phyloP scores from a whole-genome alignment of 2,113 vertebrate genomes.

The Coturnix japonica region DNA sequence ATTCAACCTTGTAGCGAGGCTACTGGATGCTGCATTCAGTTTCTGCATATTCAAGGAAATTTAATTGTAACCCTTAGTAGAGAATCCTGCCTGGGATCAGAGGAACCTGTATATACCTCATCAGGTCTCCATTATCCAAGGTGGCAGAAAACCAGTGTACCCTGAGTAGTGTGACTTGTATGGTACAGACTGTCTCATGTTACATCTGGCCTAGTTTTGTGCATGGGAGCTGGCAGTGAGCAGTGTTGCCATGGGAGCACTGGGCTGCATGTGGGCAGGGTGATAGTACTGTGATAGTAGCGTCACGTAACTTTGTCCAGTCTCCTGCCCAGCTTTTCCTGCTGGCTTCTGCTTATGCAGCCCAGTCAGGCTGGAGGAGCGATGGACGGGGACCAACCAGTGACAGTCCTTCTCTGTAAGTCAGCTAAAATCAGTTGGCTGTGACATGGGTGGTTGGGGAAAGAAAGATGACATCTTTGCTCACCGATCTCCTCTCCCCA shows the following conservation, averaged over 20 bases:
- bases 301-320: background rate
- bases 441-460: background rate
- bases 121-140: background rate
- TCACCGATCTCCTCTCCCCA: background rate
- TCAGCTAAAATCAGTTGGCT: background rate
- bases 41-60: background rate
- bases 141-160: background rate
- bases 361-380: background rate
- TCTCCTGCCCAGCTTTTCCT: background rate
- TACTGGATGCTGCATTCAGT: background rate
- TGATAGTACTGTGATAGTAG: background rate
- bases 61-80: background rate
- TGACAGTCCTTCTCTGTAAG: background rate
- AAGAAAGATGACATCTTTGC: background rate
- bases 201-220: background rate
- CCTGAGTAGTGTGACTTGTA: background rate
- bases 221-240: background rate
- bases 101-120: background rate
- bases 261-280: background rate
- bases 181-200: background rate
- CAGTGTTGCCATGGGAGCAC: background rate
- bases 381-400: background rate
- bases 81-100: background rate
- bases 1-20: background rate
- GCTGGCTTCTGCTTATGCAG: background rate